A percentile compares a stretch with the other conserved stretches of the same genome.
phyloP scores from a whole-genome alignment of 2,888 invertebrate species.

The Melinopterus prodromus region DNA sequence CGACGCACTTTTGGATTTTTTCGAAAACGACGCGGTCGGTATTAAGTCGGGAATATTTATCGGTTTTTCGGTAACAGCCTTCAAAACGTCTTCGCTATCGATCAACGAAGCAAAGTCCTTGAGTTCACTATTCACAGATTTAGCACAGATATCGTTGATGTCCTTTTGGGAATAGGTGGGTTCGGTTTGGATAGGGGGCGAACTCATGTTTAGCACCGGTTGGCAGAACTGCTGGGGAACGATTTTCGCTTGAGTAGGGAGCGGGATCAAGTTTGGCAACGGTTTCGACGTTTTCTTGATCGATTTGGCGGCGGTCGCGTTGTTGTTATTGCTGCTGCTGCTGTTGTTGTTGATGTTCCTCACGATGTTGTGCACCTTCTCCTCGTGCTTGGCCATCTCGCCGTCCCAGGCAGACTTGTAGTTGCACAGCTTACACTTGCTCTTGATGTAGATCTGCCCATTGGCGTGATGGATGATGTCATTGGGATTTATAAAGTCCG shows the following conservation, averaged over 20 bases:
- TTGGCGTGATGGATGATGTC: constrained; percentile 60
- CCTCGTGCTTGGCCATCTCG: constrained; percentile 66
- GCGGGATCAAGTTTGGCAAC: constrained; percentile 79
- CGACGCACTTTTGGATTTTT: constrained; percentile 74
- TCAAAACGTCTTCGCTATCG: constrained; percentile 57
- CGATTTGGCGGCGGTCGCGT: constrained; percentile 30
- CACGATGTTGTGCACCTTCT: constrained; percentile 59
- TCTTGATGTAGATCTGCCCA: constrained; percentile 60
- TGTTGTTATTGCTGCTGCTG: constrained; percentile 29
- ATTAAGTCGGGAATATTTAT: constrained; percentile 55
- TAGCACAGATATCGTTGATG: constrained; percentile 61
- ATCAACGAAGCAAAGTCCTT: constrained; percentile 66
- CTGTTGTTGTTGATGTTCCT: constrained; percentile 42
- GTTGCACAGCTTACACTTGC: constrained; percentile 64
- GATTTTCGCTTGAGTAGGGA: constrained; percentile 56
- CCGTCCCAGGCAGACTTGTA: constrained; percentile 67
- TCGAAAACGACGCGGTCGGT: constrained; percentile 47
- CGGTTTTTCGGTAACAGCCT: constrained; percentile 38
- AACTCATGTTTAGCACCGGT: constrained; percentile 30
- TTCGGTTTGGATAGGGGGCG: constrained; percentile 45
- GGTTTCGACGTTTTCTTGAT: constrained; percentile 66
- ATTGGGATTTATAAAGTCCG: constrained; percentile 64
- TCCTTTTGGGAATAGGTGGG: constrained; percentile 60
- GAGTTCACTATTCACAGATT: constrained; percentile 61
- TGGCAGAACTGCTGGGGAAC: constrained; percentile 29